Evolutionary conservation across 2,888 invertebrate genomes (phyloP).

Genomic region (Sinelater perroti): DNA sequence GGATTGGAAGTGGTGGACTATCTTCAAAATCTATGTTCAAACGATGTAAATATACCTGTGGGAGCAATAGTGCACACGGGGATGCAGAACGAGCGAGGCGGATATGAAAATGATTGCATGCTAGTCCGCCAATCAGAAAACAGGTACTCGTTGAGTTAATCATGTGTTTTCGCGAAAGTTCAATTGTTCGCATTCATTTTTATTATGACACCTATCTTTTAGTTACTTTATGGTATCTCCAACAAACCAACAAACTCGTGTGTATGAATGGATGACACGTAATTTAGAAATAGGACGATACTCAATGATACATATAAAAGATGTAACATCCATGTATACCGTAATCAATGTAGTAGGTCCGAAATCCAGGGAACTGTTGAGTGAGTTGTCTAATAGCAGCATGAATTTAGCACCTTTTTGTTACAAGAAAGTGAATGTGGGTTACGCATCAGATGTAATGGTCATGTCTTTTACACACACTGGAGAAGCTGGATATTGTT

Average conservation of each 20-base stretch:
- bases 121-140: slow-evolving; percentile 70
- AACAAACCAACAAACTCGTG: slow-evolving; percentile 78
- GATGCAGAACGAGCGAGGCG: slow-evolving; percentile 75
- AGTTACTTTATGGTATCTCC: slow-evolving; percentile 83
- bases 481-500: slow-evolving; percentile 75
- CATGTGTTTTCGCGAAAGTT: neutral
- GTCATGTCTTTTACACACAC: slow-evolving; percentile 77
- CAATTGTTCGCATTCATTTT: neutral
- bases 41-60: slow-evolving; percentile 70
- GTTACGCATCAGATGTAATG: slow-evolving; percentile 74
- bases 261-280: slow-evolving; percentile 73
- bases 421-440: slow-evolving; percentile 73
- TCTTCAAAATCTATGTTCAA: slow-evolving; percentile 72
- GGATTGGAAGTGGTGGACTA: slow-evolving; percentile 69
- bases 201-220: too few relatives aligned
- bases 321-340: slow-evolving; percentile 78
- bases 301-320: slow-evolving; percentile 65
- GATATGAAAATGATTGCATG: slow-evolving; percentile 79
- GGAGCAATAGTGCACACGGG: slow-evolving; percentile 74
- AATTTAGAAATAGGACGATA: slow-evolving; percentile 70
- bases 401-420: slow-evolving; percentile 71
- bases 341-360: slow-evolving; percentile 77
- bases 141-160: slow-evolving; percentile 54
- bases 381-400: slow-evolving; percentile 71
- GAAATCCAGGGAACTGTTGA: slow-evolving; percentile 70